Evolutionary conservation across 2,797 vertebrate species (phyloP).

Genomic region (Babyrousa celebensis): DNA sequence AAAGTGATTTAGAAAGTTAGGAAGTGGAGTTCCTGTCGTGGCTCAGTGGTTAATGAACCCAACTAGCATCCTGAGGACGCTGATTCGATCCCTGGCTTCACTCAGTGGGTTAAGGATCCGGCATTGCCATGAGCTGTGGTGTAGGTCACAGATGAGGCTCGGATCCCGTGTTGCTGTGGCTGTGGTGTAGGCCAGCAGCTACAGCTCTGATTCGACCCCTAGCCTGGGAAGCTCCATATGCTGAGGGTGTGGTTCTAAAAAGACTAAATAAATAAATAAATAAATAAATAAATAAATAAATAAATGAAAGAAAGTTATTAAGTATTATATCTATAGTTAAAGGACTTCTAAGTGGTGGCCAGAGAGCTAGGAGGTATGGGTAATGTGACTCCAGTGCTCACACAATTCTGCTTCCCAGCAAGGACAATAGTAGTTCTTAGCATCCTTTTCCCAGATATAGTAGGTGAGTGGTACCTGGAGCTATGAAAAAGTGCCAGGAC

Average conservation of each 20-base stretch:
- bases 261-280: too few relatives aligned
- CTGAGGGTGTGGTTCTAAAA: too few relatives aligned
- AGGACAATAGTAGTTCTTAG: background rate
- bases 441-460: background rate
- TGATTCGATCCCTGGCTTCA: too few relatives aligned
- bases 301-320: background rate
- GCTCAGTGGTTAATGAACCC: too few relatives aligned
- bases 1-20: conserved; percentile 24
- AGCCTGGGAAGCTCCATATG: too few relatives aligned
- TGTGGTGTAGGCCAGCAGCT: too few relatives aligned
- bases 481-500: conserved; percentile 9
- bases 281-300: background rate
- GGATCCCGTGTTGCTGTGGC: too few relatives aligned
- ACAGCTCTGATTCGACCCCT: too few relatives aligned
- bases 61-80: too few relatives aligned
- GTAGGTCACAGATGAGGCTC: too few relatives aligned
- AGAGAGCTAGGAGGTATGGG: background rate
- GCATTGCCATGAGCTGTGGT: too few relatives aligned
- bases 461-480: background rate
- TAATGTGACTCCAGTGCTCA: background rate
- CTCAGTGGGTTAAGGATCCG: too few relatives aligned
- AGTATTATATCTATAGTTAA: background rate
- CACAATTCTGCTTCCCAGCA: background rate
- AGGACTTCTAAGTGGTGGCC: background rate
- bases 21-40: background rate